A percentile compares a stretch with the other conserved stretches of the same genome.
These are phyloP conservation scores for Rhinatrema bivittatum DNA, from an alignment of 2,797 vertebrate species.

Conservation along the genomic window DNA sequence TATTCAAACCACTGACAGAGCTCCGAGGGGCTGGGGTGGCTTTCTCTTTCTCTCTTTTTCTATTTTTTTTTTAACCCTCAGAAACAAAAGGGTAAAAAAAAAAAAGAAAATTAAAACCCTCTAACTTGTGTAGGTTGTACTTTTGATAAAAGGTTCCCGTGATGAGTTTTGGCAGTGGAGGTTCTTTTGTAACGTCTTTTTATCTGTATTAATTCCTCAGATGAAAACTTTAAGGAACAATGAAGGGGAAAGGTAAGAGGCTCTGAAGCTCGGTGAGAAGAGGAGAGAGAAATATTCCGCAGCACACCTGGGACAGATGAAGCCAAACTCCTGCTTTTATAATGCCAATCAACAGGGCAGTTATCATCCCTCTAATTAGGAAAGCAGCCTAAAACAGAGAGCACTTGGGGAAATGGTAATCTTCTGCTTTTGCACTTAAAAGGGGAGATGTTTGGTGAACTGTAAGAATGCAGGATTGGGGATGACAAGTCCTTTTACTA, in stretches of 20 bases:
- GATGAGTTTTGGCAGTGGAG: conserved; percentile 81
- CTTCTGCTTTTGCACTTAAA: conserved; percentile 82
- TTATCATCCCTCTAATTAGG: conserved; percentile 86
- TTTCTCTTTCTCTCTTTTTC: conserved; percentile 12
- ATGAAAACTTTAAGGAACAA: conserved; percentile 84
- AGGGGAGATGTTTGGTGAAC: conserved; percentile 67
- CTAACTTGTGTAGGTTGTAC: conserved; percentile 77
- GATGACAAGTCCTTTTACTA: conserved; percentile 73
- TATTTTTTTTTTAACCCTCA: conserved; percentile 60
- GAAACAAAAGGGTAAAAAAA: conserved; percentile 65
- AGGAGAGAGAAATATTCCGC: conserved; percentile 59
- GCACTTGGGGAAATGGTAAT: conserved; percentile 83
- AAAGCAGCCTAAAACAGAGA: conserved; percentile 76
- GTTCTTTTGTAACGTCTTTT: conserved; percentile 78
- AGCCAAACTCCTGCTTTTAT: conserved; percentile 81
- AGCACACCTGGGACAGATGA: conserved; percentile 79
- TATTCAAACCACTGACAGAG: conserved; percentile 88
- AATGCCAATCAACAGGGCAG: conserved; percentile 87
- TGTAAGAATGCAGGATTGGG: conserved; percentile 63
- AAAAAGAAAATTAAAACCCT: conserved; percentile 33
- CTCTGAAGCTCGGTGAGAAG: conserved; percentile 67
- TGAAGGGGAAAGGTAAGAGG: conserved; percentile 68
- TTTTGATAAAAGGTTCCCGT: conserved; percentile 85
- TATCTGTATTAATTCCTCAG: conserved; percentile 90
- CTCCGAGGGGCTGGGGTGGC: conserved; percentile 52